These are phyloP conservation scores for Rhyzopertha dominica DNA, from an alignment of 1,140 invertebrate genomes.

Conservation along the genomic window DNA sequence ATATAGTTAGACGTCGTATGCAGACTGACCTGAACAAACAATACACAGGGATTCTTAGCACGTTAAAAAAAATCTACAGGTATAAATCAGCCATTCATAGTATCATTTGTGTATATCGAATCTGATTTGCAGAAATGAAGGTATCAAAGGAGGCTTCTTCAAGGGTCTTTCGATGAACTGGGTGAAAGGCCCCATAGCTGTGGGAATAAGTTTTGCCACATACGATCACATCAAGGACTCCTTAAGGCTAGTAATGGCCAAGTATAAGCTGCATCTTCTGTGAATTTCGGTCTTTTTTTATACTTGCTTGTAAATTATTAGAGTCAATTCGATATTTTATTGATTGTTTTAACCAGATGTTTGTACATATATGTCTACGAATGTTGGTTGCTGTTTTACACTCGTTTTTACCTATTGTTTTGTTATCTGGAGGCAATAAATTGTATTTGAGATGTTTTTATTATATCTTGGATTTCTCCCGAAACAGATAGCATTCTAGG, in stretches of 20 bases:
- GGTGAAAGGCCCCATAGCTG: constrained; percentile 97
- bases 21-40: constrained; percentile 64
- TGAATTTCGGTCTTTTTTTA: no score
- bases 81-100: constrained; percentile 30
- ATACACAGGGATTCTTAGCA: constrained; percentile 57
- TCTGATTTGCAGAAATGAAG: constrained; percentile 67
- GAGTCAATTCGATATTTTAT: no score
- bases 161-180: constrained; percentile 99
- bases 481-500: no score
- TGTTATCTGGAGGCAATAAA: no score
- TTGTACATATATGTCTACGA: no score
- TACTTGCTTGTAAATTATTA: no score
- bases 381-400: no score
- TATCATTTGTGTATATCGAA: neutral
- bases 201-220: constrained; percentile 96
- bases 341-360: no score
- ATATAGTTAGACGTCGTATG: constrained; percentile 85
- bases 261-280: no score
- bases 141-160: constrained; percentile 84
- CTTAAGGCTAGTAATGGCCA: constrained; percentile 42
- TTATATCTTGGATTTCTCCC: no score
- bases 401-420: no score
- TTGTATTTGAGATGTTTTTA: no score
- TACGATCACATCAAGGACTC: constrained; percentile 78
- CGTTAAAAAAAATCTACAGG: constrained; percentile 60